Conservation (phyloP, 2,113 vertebrate species). For the Daboia siamensis region DNA sequence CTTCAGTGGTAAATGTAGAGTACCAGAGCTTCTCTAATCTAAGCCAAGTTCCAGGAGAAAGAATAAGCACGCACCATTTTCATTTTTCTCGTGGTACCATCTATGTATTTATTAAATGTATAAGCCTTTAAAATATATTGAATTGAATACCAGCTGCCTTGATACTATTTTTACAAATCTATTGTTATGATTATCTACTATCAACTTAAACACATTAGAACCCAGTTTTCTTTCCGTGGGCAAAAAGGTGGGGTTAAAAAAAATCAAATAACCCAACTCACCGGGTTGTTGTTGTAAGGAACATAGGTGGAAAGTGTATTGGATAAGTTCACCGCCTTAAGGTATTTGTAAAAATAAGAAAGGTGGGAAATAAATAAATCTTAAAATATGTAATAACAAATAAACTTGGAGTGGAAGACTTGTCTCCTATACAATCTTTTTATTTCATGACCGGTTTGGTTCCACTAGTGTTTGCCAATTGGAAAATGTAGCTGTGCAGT, state of each 20-base stretch:
- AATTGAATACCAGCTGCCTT: neutral
- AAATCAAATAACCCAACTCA: neutral
- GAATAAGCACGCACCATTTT: neutral
- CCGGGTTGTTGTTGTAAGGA: neutral
- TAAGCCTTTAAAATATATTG: neutral
- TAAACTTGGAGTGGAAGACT: neutral
- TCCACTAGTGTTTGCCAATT: neutral
- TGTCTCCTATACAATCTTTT: neutral
- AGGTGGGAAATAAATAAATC: neutral
- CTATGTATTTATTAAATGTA: neutral
- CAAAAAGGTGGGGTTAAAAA: neutral
- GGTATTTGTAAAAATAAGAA: neutral
- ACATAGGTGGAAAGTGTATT: neutral
- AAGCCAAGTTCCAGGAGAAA: neutral
- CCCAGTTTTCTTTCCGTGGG: neutral
- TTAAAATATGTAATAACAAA: neutral
- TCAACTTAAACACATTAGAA: neutral
- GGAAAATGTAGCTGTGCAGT: neutral
- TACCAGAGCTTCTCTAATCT: neutral
- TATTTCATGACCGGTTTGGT: slow-evolving; percentile 7
- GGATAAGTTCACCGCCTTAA: neutral
- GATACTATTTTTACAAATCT: neutral
- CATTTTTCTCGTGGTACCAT: neutral
- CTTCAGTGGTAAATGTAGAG: neutral
- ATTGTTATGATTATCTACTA: neutral